These are phyloP conservation scores for Peromyscus attwateri DNA, from an alignment of 2,797 vertebrate genomes.

Conservation along the genomic window DNA sequence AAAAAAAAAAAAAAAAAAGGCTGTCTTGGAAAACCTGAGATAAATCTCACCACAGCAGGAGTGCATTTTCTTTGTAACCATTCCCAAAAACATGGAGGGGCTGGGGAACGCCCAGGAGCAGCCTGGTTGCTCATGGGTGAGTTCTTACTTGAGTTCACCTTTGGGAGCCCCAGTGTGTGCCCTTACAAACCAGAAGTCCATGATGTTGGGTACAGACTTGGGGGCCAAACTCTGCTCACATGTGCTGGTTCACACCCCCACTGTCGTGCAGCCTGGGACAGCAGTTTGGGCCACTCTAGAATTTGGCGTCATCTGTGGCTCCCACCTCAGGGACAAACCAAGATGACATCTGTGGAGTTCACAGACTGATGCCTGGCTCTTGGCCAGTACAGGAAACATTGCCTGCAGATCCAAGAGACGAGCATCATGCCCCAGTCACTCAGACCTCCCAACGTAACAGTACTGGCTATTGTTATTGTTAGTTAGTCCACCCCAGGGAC, in stretches of 20 bases:
- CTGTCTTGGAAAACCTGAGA: slow-evolving; percentile 58
- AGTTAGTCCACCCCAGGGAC: not conserved
- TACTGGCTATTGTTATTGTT: rapidly evolving
- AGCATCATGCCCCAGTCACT: not conserved
- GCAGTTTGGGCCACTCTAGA: not conserved
- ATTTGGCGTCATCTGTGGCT: not conserved
- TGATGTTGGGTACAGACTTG: not conserved
- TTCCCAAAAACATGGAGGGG: not conserved
- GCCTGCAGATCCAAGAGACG: not conserved
- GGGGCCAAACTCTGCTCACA: not conserved
- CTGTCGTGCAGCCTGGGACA: not conserved
- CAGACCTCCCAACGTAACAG: not conserved
- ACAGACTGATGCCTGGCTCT: not conserved
- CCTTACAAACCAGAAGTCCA: rapidly evolving
- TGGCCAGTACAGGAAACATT: not conserved
- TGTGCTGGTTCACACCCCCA: no score
- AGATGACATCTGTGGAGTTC: not conserved
- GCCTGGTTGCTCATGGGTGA: rapidly evolving
- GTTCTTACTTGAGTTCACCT: not conserved
- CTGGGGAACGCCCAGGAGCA: not conserved
- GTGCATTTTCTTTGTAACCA: not conserved
- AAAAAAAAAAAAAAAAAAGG: no score
- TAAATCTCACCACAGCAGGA: not conserved
- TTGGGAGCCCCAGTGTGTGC: not conserved
- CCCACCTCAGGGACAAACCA: not conserved